Evolutionary conservation across 2,888 invertebrate genomes (phyloP).

Genomic region (Prosapia bicincta): DNA sequence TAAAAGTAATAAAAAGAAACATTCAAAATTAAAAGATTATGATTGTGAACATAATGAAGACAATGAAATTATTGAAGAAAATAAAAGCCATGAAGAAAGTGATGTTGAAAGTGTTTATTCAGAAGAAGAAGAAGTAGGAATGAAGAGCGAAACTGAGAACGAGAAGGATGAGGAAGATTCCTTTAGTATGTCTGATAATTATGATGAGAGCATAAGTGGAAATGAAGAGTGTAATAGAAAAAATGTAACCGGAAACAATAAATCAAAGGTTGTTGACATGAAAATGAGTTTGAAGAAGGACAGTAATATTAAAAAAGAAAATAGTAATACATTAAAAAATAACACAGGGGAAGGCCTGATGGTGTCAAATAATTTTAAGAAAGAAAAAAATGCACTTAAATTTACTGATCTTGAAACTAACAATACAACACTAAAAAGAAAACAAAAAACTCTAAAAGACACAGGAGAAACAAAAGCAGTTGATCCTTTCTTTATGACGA

Average conservation of each 20-base stretch:
- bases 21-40: slow-evolving; percentile 6
- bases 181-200: neutral
- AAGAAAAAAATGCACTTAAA: neutral
- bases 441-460: neutral
- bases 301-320: neutral
- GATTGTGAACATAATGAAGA: slow-evolving; percentile 12
- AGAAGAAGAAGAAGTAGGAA: too few relatives aligned
- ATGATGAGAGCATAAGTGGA: slow-evolving; percentile 1
- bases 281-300: neutral
- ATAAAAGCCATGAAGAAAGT: too few relatives aligned
- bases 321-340: too few relatives aligned
- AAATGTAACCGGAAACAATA: too few relatives aligned
- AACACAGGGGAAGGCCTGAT: too few relatives aligned
- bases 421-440: neutral
- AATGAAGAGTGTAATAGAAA: neutral
- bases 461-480: slow-evolving; percentile 21
- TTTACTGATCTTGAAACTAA: neutral
- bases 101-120: slow-evolving; percentile 21
- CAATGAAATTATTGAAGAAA: too few relatives aligned
- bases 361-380: too few relatives aligned
- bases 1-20: neutral
- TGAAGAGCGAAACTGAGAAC: neutral
- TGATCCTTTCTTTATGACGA: slow-evolving; percentile 36
- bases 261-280: neutral
- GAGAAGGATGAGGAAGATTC: neutral